Conservation (phyloP, 2,113 vertebrate genomes). For the Hippoglossus stenolepis region DNA sequence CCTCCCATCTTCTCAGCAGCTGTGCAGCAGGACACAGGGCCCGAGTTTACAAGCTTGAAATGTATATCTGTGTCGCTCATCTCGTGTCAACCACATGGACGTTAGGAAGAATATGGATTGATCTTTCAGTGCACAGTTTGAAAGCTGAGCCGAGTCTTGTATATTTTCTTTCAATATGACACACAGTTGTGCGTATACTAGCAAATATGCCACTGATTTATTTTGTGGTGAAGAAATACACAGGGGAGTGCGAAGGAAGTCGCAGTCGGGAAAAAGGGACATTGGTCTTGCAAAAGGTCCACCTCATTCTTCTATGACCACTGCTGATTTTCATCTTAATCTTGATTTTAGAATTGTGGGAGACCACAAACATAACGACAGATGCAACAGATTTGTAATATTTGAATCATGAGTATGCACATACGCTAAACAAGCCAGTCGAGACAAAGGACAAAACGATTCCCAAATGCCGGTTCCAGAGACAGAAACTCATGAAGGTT, state of each 20-base stretch:
- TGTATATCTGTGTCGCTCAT: conserved; percentile 37
- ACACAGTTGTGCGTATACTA: not conserved
- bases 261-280: not conserved
- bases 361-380: too few species aligned
- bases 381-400: too few species aligned
- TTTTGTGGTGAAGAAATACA: not conserved
- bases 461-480: too few species aligned
- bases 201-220: not conserved
- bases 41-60: conserved; percentile 30
- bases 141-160: not conserved
- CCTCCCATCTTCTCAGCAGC: conserved; percentile 71
- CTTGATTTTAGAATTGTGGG: too few species aligned
- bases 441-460: too few species aligned
- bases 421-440: too few species aligned
- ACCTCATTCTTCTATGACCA: too few species aligned
- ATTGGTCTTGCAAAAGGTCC: not conserved
- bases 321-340: too few species aligned
- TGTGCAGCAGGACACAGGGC: conserved; percentile 48
- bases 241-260: not conserved
- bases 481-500: too few species aligned
- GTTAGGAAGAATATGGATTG: conserved; percentile 7
- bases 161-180: not conserved
- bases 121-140: conserved; percentile 3
- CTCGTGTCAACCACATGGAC: conserved; percentile 36
- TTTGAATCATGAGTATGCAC: too few species aligned